A percentile compares a stretch with the other conserved stretches of the same genome.
These are phyloP conservation scores for Callionymus lyra DNA, from an alignment of 2,113 vertebrate genomes.

Conservation along the genomic window DNA sequence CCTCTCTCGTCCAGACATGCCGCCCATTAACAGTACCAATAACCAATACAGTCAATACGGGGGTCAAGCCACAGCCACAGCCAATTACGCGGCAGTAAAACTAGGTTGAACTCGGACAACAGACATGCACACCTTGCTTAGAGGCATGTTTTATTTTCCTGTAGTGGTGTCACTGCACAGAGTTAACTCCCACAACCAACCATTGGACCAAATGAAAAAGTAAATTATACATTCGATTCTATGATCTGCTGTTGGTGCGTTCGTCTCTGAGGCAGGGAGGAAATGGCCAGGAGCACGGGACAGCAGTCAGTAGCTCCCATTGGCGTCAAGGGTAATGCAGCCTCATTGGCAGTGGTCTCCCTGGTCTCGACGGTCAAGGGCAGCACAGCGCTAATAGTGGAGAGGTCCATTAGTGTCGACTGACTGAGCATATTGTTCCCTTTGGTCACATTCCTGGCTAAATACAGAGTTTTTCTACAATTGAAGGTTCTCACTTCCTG, in stretches of 20 bases:
- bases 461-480: constrained; percentile 57
- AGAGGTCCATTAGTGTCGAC: constrained; percentile 57
- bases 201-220: constrained; percentile 12
- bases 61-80: constrained; percentile 20
- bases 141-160: constrained; percentile 21
- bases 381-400: constrained; percentile 47
- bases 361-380: constrained; percentile 50
- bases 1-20: constrained; percentile 13
- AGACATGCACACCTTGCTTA: constrained; percentile 9
- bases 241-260: constrained; percentile 22
- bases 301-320: constrained; percentile 14
- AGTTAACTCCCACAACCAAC: constrained; percentile 14
- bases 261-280: constrained; percentile 1
- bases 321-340: constrained; percentile 30
- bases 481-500: constrained; percentile 25
- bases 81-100: constrained; percentile 27
- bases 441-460: constrained; percentile 61
- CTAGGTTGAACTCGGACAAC: constrained; percentile 16
- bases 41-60: constrained; percentile 28
- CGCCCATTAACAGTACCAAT: constrained; percentile 27
- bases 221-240: constrained; percentile 19
- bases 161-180: constrained; percentile 7
- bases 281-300: constrained; percentile 3
- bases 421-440: constrained; percentile 61
- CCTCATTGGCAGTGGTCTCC: constrained; percentile 33